phyloP scores from a whole-genome alignment of 2,888 invertebrate genomes.

The Achlya flavicornis region DNA sequence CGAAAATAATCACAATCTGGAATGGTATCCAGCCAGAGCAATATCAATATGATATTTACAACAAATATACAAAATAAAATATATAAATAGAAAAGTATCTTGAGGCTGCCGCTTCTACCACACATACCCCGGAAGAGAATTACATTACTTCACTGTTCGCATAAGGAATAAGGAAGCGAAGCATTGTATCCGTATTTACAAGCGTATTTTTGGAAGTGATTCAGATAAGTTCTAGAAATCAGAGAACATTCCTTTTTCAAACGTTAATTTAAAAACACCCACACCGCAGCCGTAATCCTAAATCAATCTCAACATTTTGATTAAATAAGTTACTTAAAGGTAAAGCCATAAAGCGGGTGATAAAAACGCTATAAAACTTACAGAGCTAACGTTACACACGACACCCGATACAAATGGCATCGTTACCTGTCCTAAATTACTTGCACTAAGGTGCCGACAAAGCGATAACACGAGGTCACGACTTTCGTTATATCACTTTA shows the following conservation, averaged over 20 bases:
- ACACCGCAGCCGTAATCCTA: neutral
- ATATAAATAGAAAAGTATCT: no score
- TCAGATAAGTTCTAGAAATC: no score
- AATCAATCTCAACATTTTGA: neutral
- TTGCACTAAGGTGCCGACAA: constrained; percentile 41
- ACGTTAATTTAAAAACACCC: neutral
- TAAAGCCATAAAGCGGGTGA: constrained; percentile 24
- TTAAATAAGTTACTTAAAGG: constrained; percentile 11
- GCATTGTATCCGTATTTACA: no score
- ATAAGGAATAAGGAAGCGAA: no score
- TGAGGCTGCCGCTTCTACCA: no score
- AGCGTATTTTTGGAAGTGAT: no score
- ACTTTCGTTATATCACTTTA: constrained; percentile 27
- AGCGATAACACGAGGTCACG: constrained; percentile 27
- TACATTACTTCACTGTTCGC: no score
- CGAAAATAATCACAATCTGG: no score
- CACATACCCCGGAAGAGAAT: no score
- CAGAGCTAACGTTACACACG: constrained; percentile 33
- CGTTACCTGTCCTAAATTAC: constrained; percentile 53
- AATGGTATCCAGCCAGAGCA: no score
- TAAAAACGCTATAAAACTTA: constrained; percentile 49
- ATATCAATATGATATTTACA: no score
- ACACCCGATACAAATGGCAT: constrained; percentile 47
- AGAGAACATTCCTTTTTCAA: neutral
- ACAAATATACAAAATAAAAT: no score